Conservation (phyloP, 2,113 vertebrate species). For the Eonycteris spelaea region DNA sequence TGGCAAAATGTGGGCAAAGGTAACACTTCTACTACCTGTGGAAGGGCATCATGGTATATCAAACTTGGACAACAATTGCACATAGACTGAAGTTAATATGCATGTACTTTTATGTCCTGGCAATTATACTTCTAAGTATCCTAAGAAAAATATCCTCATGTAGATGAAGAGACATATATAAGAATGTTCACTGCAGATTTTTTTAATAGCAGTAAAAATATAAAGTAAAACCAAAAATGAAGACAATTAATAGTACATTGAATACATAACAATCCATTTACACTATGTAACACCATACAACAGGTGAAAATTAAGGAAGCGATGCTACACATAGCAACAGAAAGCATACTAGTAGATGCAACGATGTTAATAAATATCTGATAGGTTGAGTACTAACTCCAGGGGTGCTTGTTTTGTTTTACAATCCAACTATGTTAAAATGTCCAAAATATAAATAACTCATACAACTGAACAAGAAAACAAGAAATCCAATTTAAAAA, state of each 20-base stretch:
- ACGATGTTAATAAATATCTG: not conserved
- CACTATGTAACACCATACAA: not conserved
- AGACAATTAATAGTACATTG: not conserved
- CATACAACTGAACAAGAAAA: too few species aligned
- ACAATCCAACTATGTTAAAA: not conserved
- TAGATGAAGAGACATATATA: not conserved
- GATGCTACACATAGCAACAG: not conserved
- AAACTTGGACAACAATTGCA: not conserved
- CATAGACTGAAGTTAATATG: not conserved
- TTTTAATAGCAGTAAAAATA: not conserved
- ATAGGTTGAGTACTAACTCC: not conserved
- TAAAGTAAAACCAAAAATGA: not conserved
- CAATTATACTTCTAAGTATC: not conserved
- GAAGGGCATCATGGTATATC: not conserved
- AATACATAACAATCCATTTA: not conserved
- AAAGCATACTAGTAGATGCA: not conserved
- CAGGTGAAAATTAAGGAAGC: not conserved
- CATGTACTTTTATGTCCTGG: not conserved
- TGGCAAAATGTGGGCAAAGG: not conserved
- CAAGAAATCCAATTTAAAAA: too few species aligned
- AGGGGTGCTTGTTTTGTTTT: not conserved
- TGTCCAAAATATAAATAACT: not conserved
- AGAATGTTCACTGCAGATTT: not conserved
- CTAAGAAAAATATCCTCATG: not conserved
- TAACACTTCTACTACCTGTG: not conserved